Evolutionary conservation across 2,113 vertebrate species (phyloP), one percentile per base, ranked within the genome.

Genomic region (Brienomyrus longianalis): DNA sequence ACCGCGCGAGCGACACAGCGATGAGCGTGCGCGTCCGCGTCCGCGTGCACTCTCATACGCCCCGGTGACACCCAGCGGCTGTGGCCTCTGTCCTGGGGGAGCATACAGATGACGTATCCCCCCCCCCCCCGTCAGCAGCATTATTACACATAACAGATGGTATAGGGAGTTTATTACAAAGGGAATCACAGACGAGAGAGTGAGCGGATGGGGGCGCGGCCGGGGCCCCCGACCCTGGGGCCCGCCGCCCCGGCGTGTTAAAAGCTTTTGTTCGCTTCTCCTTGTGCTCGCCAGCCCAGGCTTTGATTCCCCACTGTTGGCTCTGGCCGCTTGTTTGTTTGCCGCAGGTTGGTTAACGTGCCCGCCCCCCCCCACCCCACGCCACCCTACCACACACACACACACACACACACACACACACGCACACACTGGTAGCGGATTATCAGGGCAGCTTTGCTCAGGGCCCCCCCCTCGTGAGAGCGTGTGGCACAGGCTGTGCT

Each of bases 121-220:
- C 80, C 90, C 23, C 17, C 66, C 87, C 86, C 84, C 89, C 90
- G 91, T 92, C 93, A 90, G 89, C 74, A 77, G 39, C 91, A 90
- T 92, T 90, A 91, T 88, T 91, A 88, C 91, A 90, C 47, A 90
- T 87, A 92, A 92, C 91, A 92, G 91, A 92, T 92, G 92, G 91
- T 91, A 89, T 87, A 90, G 17, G 90, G 88, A 90, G 91, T 89
- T 88, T 91, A 92, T 92, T 89, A 92, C 77, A 94, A 91, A 92
- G 86, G 90, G 48, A 84, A 83, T 70, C 87, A 54, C 83, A 77
- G 66, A 48, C 88, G 84, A 50, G 43, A 35, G 48, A 35, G 56
- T 7, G 86, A 74, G 86, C 56, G 50, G 77, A 54, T 7, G 39
- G 80, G 90, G 86, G 86, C 48, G 27, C 21, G 83, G 88, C 88